Percentiles rank a stretch among this genome's conserved stretches.
Evolutionary conservation across 2,113 vertebrate genomes (phyloP).

Genomic region (Columba livia): DNA sequence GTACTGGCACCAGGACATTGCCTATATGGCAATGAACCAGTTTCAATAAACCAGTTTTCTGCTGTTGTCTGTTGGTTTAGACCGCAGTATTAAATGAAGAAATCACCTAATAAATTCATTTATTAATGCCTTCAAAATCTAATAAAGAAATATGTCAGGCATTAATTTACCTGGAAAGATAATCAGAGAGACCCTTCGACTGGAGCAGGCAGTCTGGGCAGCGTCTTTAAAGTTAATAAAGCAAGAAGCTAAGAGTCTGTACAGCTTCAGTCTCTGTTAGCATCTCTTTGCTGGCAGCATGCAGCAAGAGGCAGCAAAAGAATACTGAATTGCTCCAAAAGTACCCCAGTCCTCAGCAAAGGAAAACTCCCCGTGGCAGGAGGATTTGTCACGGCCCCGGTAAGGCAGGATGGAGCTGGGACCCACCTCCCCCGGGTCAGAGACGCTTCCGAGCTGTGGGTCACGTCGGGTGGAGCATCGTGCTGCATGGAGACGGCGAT

Average conservation of each 20-base stretch:
- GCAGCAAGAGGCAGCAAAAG: neutral
- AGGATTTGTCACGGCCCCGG: neutral
- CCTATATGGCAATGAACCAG: neutral
- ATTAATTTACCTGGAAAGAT: slow-evolving; percentile 15
- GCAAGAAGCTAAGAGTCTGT: neutral
- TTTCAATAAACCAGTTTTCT: neutral
- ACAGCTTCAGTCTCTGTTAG: neutral
- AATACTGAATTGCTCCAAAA: neutral
- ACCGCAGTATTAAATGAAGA: neutral
- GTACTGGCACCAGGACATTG: neutral
- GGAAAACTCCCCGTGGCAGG: too few species aligned
- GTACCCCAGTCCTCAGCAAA: neutral
- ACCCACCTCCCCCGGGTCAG: too few species aligned
- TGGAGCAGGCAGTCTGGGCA: neutral
- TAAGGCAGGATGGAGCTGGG: neutral
- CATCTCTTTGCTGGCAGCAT: neutral
- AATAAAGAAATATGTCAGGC: neutral
- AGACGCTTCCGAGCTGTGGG: neutral
- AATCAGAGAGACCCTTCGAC: neutral
- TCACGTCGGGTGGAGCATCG: rapidly evolving
- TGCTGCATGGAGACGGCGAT: too few species aligned
- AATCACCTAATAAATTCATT: neutral
- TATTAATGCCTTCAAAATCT: slow-evolving; percentile 16
- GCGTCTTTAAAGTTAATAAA: neutral
- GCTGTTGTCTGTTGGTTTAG: neutral